Percentiles rank a stretch among this genome's conserved stretches.
phyloP scores from a whole-genome alignment of 2,888 invertebrate species.

The Theodoxus fluviatilis region DNA sequence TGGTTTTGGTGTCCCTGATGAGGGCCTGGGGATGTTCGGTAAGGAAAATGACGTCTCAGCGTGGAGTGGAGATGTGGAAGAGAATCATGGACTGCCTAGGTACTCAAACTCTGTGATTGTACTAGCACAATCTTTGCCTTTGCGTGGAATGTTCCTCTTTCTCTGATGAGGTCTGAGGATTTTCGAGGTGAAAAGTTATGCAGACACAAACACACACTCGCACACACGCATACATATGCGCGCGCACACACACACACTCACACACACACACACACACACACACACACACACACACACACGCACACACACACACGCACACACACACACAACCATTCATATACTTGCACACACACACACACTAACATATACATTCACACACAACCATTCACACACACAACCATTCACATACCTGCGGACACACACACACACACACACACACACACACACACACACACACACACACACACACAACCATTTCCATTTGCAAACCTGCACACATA shows the following conservation, averaged over 20 bases:
- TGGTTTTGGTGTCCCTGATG: too few species aligned
- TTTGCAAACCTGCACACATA: neutral
- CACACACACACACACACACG: conserved; percentile 8
- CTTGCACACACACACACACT: neutral
- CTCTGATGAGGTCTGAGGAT: too few species aligned
- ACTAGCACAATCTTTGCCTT: too few species aligned
- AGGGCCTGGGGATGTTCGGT: too few species aligned
- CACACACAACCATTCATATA: neutral
- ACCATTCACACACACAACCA: conserved; percentile 15
- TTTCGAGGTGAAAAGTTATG: neutral
- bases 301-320: neutral
- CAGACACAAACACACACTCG: neutral
- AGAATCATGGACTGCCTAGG: too few species aligned
- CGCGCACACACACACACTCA: conserved; percentile 2
- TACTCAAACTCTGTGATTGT: too few species aligned
- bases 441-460: neutral
- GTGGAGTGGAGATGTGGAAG: too few species aligned
- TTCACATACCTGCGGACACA: neutral
- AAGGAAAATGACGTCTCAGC: too few species aligned
- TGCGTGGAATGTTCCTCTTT: too few species aligned
- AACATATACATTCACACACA: neutral
- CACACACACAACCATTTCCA: conserved; percentile 1
- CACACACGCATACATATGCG: neutral
- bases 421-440: conserved; percentile 6
- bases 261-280: conserved; percentile 14